These are phyloP conservation scores for Andrena praecox DNA, from an alignment of 2,888 invertebrate genomes.

Conservation along the genomic window DNA sequence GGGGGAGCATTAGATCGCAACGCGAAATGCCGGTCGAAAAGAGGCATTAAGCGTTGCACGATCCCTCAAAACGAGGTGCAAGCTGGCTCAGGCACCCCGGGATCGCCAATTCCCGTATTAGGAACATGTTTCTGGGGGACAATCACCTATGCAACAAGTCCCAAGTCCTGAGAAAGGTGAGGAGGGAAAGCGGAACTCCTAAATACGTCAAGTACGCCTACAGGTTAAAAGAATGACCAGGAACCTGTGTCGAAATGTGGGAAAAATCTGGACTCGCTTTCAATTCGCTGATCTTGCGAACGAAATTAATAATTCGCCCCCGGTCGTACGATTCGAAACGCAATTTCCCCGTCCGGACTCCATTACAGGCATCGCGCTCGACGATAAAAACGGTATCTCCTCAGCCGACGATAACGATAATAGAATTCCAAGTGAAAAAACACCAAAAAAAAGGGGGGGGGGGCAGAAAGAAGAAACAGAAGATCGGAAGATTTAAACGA, in stretches of 20 bases:
- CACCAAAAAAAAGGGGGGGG: neutral
- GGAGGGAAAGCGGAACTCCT: neutral
- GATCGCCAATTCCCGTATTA: too few species aligned
- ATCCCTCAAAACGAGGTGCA: too few species aligned
- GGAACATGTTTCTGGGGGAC: too few species aligned
- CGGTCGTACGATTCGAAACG: neutral
- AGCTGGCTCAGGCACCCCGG: too few species aligned
- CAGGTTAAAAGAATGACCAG: neutral
- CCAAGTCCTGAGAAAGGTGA: too few species aligned
- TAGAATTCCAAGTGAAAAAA: conserved; percentile 21
- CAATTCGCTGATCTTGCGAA: neutral
- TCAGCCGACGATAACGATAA: conserved; percentile 36
- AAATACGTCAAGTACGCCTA: neutral
- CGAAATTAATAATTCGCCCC: conserved; percentile 3
- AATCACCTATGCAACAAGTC: too few species aligned
- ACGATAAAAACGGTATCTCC: conserved; percentile 27
- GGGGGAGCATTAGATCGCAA: neutral
- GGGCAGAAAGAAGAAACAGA: conserved; percentile 23
- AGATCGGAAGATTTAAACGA: conserved; percentile 55
- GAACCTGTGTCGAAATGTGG: neutral
- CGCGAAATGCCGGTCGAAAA: too few species aligned
- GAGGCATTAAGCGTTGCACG: too few species aligned
- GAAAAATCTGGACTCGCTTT: neutral
- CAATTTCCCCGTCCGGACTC: conserved; percentile 13
- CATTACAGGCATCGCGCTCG: conserved; percentile 3